A percentile compares a stretch with the other conserved stretches of the same genome.
phyloP scores from a whole-genome alignment of 2,888 invertebrate species.

The Melinaea menophilus region DNA sequence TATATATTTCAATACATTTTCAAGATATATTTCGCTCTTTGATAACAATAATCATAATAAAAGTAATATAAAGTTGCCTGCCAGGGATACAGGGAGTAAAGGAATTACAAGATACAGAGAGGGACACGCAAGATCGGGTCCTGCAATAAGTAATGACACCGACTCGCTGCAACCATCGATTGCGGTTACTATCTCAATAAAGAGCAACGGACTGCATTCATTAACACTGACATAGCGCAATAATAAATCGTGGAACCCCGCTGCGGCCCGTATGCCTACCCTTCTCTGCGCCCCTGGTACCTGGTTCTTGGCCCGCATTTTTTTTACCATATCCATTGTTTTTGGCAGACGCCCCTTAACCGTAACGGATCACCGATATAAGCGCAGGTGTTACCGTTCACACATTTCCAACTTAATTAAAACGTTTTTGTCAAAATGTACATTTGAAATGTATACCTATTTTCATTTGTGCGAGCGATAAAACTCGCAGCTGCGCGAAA shows the following conservation, averaged over 20 bases:
- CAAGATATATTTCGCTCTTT: conserved; percentile 42
- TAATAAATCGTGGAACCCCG: conserved; percentile 76
- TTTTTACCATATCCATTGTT: conserved; percentile 75
- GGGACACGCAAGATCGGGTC: conserved; percentile 67
- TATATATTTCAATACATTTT: no score
- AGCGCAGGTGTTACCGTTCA: conserved; percentile 72
- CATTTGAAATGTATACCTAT: conserved; percentile 26
- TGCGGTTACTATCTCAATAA: conserved; percentile 76
- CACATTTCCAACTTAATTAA: conserved; percentile 70
- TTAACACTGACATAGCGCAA: conserved; percentile 75
- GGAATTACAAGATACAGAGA: conserved; percentile 53
- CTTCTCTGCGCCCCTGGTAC: conserved; percentile 53
- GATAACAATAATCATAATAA: conserved; percentile 57
- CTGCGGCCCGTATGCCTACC: conserved; percentile 69
- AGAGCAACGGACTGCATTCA: conserved; percentile 76
- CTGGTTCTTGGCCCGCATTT: conserved; percentile 64
- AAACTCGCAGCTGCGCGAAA: conserved; percentile 60
- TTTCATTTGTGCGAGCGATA: conserved; percentile 60
- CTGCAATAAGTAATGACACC: conserved; percentile 67
- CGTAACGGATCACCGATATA: conserved; percentile 72
- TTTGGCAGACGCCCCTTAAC: conserved; percentile 68
- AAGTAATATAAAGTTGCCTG: conserved; percentile 42
- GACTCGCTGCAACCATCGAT: conserved; percentile 49
- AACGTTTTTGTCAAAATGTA: conserved; percentile 55
- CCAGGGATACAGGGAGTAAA: conserved; percentile 62